Evolutionary conservation across 1,140 invertebrate genomes (phyloP), one percentile per base, ranked within the genome.

Genomic region (Lysiphlebus fabarum): DNA sequence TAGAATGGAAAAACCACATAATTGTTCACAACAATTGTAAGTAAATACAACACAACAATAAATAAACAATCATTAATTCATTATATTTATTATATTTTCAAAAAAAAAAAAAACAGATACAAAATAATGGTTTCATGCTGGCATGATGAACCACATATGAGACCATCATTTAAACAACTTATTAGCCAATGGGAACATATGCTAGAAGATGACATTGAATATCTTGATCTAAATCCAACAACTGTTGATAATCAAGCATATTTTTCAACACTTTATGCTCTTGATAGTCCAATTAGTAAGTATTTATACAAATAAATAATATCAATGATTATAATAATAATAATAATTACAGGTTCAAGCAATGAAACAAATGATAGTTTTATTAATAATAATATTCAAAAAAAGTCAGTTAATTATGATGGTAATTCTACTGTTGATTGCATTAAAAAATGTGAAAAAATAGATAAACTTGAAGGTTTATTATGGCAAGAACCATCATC

Each of bases 21-120:
- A 91, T 69, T 96, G 93, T 72, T 91, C 91, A 5, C 77, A 84
- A 58, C 85, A 88, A 65, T 76, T 95, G 90, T 93, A 76, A 86
- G 84, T 75, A 48, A n/a, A 55, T 36, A 40, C 2, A 17, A 58
- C 38, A 33, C 12, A 34, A 41, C 7, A 7, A 44, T 41, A 37
- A 6, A 14, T 17, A n/a, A 5, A 33, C 5, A 59, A 51, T 56
- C 2, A 58, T 58, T 38, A 41, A 50, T 58, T n/a, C n/a, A n/a
- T n/a, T n/a, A n/a, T 45, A 49, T 48, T 42, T 14, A 43, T 59
- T 58, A 48, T 64, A 66, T 14, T 67, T 69, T 72, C n/a, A n/a
- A n/a, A n/a, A n/a, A n/a, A n/a, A n/a, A n/a, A n/a, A n/a, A n/a
- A n/a, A 26, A 62, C 56, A 89, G 87, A 53, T 90, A 92, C 69